Conservation (phyloP, 2,113 vertebrate genomes). For the Saccopteryx bilineata region DNA sequence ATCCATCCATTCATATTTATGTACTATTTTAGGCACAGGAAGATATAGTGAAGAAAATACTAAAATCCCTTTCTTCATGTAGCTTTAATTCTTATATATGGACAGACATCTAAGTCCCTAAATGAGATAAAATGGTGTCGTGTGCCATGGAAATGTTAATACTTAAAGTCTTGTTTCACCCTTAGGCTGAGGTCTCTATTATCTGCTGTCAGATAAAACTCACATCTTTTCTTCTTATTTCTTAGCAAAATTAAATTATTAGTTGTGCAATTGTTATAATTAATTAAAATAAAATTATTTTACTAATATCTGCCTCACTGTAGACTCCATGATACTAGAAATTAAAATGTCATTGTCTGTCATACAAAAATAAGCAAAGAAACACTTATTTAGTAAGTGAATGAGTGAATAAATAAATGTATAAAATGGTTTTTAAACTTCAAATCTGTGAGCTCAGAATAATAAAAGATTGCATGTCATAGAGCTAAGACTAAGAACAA, state of each 20-base stretch:
- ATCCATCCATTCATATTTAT: not conserved
- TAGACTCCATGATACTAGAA: not conserved
- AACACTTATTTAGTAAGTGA: not conserved
- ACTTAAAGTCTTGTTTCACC: not conserved
- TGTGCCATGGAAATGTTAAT: not conserved
- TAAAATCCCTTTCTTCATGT: not conserved
- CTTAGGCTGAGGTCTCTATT: not conserved
- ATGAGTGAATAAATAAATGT: not conserved
- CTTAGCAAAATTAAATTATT: not conserved
- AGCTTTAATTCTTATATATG: not conserved
- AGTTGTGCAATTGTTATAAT: not conserved
- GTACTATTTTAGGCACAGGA: not conserved
- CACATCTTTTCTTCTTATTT: not conserved
- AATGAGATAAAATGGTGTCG: not conserved
- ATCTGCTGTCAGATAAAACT: not conserved
- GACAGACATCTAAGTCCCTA: not conserved
- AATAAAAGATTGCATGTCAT: not conserved
- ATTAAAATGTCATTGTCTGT: not conserved
- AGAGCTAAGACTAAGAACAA: not conserved
- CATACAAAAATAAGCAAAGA: not conserved
- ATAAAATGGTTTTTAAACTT: not conserved
- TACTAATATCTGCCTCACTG: not conserved
- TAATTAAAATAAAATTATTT: not conserved
- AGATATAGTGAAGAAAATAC: not conserved
- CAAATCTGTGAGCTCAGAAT: not conserved